Percentiles rank a stretch among this genome's conserved stretches.
Evolutionary conservation across 2,797 vertebrate genomes (phyloP).

Genomic region (Arremon brunneinucha): DNA sequence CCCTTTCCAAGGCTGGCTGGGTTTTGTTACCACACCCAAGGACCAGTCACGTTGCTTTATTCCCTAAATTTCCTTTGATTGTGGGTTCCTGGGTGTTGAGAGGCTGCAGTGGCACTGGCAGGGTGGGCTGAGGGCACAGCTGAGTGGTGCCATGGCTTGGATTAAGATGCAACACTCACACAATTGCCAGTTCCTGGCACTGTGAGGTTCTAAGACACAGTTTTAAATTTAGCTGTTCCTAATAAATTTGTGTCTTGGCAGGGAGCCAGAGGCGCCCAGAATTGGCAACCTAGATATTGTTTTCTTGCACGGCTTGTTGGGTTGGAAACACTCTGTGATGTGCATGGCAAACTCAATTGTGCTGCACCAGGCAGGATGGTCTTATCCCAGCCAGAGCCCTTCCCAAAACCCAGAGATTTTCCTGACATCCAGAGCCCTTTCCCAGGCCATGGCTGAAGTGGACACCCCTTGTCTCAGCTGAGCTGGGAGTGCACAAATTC

Average conservation of each 20-base stretch:
- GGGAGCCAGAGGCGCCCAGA: neutral
- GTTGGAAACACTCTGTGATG: neutral
- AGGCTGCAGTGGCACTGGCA: neutral
- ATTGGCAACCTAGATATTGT: slow-evolving; percentile 9
- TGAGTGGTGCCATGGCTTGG: neutral
- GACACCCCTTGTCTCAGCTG: neutral
- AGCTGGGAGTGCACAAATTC: neutral
- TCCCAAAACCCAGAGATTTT: neutral
- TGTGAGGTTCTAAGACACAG: neutral
- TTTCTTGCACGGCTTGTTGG: neutral
- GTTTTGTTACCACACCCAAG: neutral
- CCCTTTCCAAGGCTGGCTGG: neutral
- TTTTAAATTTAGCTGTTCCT: neutral
- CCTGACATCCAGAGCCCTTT: neutral
- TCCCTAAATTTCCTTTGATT: neutral
- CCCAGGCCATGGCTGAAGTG: neutral
- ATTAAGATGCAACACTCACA: neutral
- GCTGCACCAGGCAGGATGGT: neutral
- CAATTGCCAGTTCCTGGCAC: neutral
- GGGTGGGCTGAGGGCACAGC: neutral
- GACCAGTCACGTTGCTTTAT: accelerated
- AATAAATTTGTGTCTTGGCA: slow-evolving; percentile 16
- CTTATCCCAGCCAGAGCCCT: neutral
- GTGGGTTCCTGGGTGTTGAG: neutral
- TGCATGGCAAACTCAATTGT: neutral